Evolutionary conservation across 2,888 invertebrate species (phyloP).

Genomic region (Amblyjoppa fuscipennis): DNA sequence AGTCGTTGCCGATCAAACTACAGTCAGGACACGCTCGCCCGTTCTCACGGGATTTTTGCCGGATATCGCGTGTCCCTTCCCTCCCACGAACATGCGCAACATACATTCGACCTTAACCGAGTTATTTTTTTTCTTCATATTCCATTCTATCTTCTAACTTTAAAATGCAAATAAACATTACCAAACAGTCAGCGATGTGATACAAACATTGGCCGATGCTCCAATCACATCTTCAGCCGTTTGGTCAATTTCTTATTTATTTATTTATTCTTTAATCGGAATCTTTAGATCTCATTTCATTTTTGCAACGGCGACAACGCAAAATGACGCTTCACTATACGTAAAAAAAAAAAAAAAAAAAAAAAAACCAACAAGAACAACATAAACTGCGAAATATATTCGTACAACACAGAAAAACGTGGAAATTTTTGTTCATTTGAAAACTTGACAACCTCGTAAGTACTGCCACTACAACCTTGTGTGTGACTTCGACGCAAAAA

Average conservation of each 20-base stretch:
- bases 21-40: not conserved
- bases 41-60: conserved; percentile 8
- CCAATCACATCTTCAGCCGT: not conserved
- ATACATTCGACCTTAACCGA: conserved; percentile 23
- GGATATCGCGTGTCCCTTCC: not conserved
- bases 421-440: not conserved
- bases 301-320: not conserved
- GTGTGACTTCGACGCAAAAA: not conserved
- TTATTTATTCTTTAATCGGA: conserved; percentile 16
- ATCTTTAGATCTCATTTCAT: not conserved
- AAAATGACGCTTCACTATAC: not conserved
- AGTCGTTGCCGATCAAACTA: conserved; percentile 12
- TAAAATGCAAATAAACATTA: conserved; percentile 48
- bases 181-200: conserved; percentile 37
- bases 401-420: conserved; percentile 34
- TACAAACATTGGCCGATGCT: conserved; percentile 5
- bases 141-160: not conserved
- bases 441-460: conserved; percentile 14
- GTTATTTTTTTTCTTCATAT: not conserved
- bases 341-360: not conserved
- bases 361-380: not conserved
- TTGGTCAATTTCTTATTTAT: conserved; percentile 21
- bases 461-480: not conserved
- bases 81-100: conserved; percentile 1
- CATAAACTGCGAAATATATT: conserved; percentile 40